Percentiles rank a stretch among this genome's conserved stretches.
These are phyloP conservation scores for Meloidogyne exigua DNA, from an alignment of 1,140 invertebrate species.

Conservation along the genomic window DNA sequence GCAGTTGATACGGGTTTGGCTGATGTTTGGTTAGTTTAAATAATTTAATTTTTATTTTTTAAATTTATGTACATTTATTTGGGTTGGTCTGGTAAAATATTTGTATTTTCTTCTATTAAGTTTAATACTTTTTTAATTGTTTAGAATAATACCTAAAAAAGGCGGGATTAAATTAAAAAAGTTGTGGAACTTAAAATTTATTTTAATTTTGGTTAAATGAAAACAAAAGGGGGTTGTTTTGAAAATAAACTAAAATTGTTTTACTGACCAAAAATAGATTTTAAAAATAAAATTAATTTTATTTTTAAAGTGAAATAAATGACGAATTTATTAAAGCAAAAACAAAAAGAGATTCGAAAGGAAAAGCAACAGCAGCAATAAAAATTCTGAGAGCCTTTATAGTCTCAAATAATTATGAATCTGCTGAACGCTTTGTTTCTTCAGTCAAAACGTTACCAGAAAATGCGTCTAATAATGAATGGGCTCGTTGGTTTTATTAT, in stretches of 20 bases:
- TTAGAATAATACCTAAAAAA: too few species aligned
- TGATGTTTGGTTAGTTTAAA: background rate
- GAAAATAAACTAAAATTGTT: too few species aligned
- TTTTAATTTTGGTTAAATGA: too few species aligned
- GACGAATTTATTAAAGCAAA: constrained; percentile 14
- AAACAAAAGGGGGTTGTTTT: too few species aligned
- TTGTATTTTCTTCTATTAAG: too few species aligned
- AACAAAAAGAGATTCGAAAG: constrained; percentile 18
- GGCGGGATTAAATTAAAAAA: too few species aligned
- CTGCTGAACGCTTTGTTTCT: constrained; percentile 73
- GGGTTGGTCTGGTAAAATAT: too few species aligned
- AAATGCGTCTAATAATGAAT: constrained; percentile 92
- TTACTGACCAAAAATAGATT: too few species aligned
- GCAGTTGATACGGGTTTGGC: background rate
- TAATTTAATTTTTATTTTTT: too few species aligned
- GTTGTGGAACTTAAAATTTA: too few species aligned
- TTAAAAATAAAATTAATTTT: background rate
- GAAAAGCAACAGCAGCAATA: background rate
- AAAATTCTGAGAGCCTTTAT: constrained; percentile 15
- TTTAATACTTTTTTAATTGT: too few species aligned
- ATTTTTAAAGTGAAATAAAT: constrained; percentile 14
- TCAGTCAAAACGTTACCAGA: constrained; percentile 78
- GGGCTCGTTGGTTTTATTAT: constrained; percentile 94
- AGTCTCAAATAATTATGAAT: constrained; percentile 2
- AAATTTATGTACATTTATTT: too few species aligned